These are phyloP conservation scores for Phylloscopus trochilus DNA, from an alignment of 2,113 vertebrate species.

Conservation along the genomic window DNA sequence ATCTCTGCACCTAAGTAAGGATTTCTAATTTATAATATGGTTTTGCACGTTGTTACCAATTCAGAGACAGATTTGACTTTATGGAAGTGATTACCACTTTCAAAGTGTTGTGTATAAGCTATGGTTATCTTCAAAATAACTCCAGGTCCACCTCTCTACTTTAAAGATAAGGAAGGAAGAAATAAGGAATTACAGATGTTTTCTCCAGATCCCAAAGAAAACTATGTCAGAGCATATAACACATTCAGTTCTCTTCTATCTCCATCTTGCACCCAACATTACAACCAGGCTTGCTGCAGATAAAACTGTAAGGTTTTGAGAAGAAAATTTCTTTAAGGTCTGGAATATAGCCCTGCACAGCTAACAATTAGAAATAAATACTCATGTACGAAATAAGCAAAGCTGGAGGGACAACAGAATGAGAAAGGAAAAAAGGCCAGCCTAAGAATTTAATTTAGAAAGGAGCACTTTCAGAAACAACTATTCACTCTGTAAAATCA, in stretches of 20 bases:
- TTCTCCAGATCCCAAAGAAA: neutral
- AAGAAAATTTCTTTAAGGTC: neutral
- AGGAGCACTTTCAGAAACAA: neutral
- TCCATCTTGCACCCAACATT: neutral
- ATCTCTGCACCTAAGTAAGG: neutral
- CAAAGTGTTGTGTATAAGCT: neutral
- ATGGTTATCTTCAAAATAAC: neutral
- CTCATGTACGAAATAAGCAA: neutral
- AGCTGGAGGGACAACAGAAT: neutral
- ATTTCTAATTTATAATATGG: neutral
- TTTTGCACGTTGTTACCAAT: neutral
- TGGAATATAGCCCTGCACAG: neutral
- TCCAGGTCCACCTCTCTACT: neutral
- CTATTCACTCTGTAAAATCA: neutral
- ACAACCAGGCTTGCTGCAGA: neutral
- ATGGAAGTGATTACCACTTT: neutral
- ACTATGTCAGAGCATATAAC: neutral
- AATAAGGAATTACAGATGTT: neutral
- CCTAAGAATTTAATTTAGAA: neutral
- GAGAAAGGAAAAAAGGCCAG: neutral
- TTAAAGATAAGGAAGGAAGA: neutral
- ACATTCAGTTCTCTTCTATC: neutral
- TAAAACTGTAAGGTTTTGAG: neutral
- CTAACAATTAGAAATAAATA: neutral
- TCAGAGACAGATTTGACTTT: neutral